These are phyloP conservation scores for Butorides virescens DNA, from an alignment of 2,113 vertebrate species.

Conservation along the genomic window DNA sequence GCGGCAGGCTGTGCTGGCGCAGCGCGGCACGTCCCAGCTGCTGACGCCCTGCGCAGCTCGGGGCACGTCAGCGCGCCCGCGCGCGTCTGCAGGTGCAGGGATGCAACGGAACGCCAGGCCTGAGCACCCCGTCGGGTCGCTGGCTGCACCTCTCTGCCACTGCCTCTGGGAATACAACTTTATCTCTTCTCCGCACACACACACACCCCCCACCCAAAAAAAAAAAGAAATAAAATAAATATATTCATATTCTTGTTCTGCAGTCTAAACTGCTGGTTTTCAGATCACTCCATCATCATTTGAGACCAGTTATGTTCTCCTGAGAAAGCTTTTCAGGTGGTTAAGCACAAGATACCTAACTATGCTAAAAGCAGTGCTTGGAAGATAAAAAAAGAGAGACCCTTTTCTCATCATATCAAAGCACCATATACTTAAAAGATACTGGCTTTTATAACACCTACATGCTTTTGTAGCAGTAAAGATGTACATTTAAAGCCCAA, in stretches of 20 bases:
- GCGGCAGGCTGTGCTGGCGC: not conserved
- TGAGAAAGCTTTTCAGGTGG: not conserved
- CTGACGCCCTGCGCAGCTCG: not conserved
- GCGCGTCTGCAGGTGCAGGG: not conserved
- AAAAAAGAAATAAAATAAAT: not conserved
- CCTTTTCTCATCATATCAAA: not conserved
- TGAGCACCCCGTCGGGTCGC: fast-evolving
- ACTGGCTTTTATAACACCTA: not conserved
- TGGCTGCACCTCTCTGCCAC: not conserved
- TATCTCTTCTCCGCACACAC: too few species aligned
- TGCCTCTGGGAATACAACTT: not conserved
- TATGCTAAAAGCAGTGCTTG: not conserved
- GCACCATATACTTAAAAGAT: not conserved
- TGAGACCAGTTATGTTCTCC: not conserved
- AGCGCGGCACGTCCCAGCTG: not conserved
- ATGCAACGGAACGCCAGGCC: fast-evolving
- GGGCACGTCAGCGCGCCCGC: fast-evolving
- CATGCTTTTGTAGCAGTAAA: not conserved
- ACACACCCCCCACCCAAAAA: fast-evolving
- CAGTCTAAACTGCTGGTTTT: not conserved
- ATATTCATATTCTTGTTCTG: not conserved
- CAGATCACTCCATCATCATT: not conserved
- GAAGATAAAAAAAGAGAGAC: not conserved
- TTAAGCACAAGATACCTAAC: not conserved
- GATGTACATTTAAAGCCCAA: not conserved